Evolutionary conservation across 2,888 invertebrate genomes (phyloP), one percentile per base, ranked within the genome.

Genomic region (Patella ulyssiponensis): DNA sequence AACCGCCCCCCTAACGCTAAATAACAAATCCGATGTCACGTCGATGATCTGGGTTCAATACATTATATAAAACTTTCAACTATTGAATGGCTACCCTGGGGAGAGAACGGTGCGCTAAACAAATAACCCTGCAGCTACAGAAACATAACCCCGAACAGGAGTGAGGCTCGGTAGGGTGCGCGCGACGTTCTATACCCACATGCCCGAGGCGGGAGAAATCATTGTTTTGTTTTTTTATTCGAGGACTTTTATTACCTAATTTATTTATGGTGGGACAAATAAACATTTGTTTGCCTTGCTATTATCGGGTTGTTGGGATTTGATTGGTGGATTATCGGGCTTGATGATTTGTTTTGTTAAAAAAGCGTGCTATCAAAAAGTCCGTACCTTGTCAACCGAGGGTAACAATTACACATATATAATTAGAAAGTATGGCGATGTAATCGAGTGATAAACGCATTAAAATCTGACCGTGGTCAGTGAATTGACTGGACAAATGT

Each of bases 101-200:
- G 64, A 23, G 64, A 23, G 20, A 64, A 64, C 20, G 64, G 23
- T 23, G 23, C 23, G 20, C 23, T 64, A 20, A 14, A 64, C 14
- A 64, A 64, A 64, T 64, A 64, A 44, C 64, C 64, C 64, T 12
- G 23, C 20, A 64, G 64, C 20, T 23, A 64, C 20, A 23, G 64
- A 64, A 64, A 64, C 64, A 64, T 64, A 64, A 64, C 64, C 14
- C 64, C 23, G 20, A 23, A 64, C 64, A 64, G 64, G 23, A 20
- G 23, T 64, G 64, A 64, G 20, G 64, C 64, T 64, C 64, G 14
- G 64, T 64, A 64, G 64, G 64, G 64, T 64, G 64, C 64, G 64
- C 64, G 20, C 23, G 20, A 23, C 64, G 44, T 23, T 64, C 64
- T 23, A 64, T 64, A 23, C 20, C 23, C 11, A 23, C 23, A 64